Evolutionary conservation across 2,797 vertebrate species (phyloP).

Genomic region (Emys orbicularis): DNA sequence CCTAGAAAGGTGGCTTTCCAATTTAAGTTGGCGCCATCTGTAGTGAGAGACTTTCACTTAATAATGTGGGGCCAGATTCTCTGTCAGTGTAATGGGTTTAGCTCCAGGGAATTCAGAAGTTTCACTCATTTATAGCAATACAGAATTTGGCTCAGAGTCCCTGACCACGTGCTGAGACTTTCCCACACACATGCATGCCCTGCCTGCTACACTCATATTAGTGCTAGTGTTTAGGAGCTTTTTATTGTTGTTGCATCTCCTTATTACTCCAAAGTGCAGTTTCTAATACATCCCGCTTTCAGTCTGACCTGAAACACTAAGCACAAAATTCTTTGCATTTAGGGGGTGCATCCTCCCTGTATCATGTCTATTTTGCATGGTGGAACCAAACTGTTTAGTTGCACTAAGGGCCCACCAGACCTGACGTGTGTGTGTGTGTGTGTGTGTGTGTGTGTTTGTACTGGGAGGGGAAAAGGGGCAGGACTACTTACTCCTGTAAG

Average conservation of each 20-base stretch:
- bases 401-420: not conserved
- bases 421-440: too few species aligned
- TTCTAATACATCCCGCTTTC: not conserved
- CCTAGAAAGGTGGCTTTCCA: not conserved
- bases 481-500: rapidly evolving
- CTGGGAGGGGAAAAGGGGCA: not conserved
- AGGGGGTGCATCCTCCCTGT: not conserved
- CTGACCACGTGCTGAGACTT: not conserved
- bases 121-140: rapidly evolving
- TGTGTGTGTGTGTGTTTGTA: not conserved
- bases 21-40: not conserved
- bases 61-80: not conserved
- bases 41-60: not conserved
- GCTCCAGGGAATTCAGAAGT: not conserved
- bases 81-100: not conserved
- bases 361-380: not conserved
- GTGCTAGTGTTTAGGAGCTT: not conserved
- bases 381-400: not conserved
- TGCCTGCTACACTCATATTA: not conserved
- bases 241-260: not conserved
- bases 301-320: not conserved
- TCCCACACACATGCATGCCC: rapidly evolving
- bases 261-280: not conserved
- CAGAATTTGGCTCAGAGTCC: not conserved
- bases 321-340: rapidly evolving